Evolutionary conservation across 2,797 vertebrate species (phyloP).

Genomic region (Aldrovandia affinis): DNA sequence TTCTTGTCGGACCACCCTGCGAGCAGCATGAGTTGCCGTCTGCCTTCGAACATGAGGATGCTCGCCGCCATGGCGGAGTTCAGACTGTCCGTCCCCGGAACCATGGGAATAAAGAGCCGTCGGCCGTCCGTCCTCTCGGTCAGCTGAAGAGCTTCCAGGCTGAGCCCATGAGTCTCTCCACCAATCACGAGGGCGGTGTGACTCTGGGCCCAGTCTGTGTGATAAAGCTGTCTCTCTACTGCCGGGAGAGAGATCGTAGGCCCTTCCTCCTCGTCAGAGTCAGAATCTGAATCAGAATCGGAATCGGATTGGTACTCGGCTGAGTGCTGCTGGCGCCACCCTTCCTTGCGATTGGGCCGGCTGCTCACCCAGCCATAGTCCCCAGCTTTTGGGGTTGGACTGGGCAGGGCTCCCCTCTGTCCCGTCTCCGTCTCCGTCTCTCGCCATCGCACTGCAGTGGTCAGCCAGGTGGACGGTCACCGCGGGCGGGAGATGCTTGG

Average conservation of each 20-base stretch:
- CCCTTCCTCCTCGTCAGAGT: background rate
- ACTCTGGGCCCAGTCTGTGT: constrained; percentile 76
- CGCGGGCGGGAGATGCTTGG: constrained; percentile 66
- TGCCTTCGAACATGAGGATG: constrained; percentile 90
- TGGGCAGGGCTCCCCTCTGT: constrained; percentile 14
- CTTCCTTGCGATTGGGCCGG: constrained; percentile 44
- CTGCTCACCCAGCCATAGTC: constrained; percentile 68
- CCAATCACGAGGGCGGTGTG: constrained; percentile 84
- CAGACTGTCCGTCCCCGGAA: constrained; percentile 82
- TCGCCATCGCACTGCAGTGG: constrained; percentile 50
- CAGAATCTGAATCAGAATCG: constrained; percentile 37
- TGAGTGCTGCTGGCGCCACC: constrained; percentile 50
- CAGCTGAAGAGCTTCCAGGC: constrained; percentile 74
- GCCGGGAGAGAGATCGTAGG: constrained; percentile 50
- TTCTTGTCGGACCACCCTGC: constrained; percentile 49
- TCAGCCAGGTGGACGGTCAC: constrained; percentile 81
- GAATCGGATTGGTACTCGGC: constrained; percentile 56
- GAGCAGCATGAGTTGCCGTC: constrained; percentile 75
- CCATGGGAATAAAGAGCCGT: constrained; percentile 82
- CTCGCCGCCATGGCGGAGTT: constrained; percentile 90
- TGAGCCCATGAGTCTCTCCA: constrained; percentile 86
- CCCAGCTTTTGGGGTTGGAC: constrained; percentile 53
- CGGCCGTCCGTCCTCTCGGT: constrained; percentile 74
- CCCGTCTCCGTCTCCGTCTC: fast-evolving
- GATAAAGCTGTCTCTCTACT: constrained; percentile 73